Base-by-base conservation (phyloP, 2,113 vertebrate species). In the Callopanchax toddi region DNA sequence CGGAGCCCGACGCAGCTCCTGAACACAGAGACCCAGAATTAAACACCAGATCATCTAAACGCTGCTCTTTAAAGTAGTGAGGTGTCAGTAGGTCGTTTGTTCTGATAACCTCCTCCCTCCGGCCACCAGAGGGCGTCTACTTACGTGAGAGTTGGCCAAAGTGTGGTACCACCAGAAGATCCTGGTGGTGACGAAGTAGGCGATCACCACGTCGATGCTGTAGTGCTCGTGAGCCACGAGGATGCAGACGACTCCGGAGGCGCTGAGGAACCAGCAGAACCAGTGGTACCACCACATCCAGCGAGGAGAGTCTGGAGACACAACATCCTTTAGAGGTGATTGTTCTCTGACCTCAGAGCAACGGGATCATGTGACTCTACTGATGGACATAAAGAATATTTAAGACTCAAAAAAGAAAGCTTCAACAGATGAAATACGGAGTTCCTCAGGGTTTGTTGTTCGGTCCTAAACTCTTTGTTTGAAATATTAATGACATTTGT, bases 151-250 rank as follows among this genome's bases (percentile, higher is more conserved):
- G 66, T 97, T 96, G 81, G 95, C 95, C 96, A 99, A 95, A 0
- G 96, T 93, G 67, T 99, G 97, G 86, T 99, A 99, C 95, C 95
- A 98, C 95, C 94, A 96, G 84, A 98, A 98, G 6, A 93, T 91
- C 36, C 96, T 81, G 0, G 96, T 96, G 40, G 95, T 98, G 83
- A 94, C 91, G 6, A 93, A 94, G 73, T 99, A 99, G 5, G 93
- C 97, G 13, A 98, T 72, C 43, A 99, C 84, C 52, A 99, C 97
- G 0, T 99, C 97, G 0, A 99, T 85, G 0, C 94, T 98, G 16
- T 99, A 99, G 91, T 99, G 97, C 64, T 99, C 97, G 1, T 97
- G 97, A 0, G 88, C 97, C 0, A 97, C 77, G 1, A 99, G 93
- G 74, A 99, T 98, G 61, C 94, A 98, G 71, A 96, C 15, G 63